These are phyloP conservation scores for Solenopsis invicta DNA, from an alignment of 1,140 invertebrate genomes.

Conservation along the genomic window DNA sequence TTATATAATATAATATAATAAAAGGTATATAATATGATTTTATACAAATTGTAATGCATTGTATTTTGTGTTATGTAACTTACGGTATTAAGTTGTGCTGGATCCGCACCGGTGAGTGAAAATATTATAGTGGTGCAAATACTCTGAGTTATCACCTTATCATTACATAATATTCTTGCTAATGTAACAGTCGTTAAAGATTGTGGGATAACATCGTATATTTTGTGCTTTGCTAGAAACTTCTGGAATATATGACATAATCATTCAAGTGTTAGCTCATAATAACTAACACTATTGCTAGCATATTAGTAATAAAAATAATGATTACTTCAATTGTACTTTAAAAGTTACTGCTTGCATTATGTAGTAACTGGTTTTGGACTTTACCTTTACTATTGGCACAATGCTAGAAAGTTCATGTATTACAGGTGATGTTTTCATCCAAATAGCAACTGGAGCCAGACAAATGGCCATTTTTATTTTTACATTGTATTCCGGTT, in stretches of 20 bases:
- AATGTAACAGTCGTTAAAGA: not conserved
- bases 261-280: not conserved
- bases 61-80: not conserved
- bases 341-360: not conserved
- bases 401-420: not conserved
- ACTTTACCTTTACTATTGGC: too few species aligned
- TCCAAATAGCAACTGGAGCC: too few species aligned
- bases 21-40: not conserved
- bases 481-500: too few species aligned
- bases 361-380: constrained; percentile 26
- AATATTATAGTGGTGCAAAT: not conserved
- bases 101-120: not conserved
- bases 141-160: not conserved
- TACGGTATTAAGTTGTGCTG: constrained; percentile 13
- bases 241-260: constrained; percentile 8
- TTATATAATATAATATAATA: not conserved
- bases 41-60: not conserved
- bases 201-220: not conserved
- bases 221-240: not conserved
- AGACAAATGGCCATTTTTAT: too few species aligned
- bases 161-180: constrained; percentile 1
- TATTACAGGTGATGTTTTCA: too few species aligned
- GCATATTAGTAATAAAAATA: not conserved
- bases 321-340: not conserved
- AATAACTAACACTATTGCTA: not conserved